A percentile compares a stretch with the other conserved stretches of the same genome.
These are phyloP conservation scores for Butorides virescens DNA, from an alignment of 2,113 vertebrate genomes.

Conservation along the genomic window DNA sequence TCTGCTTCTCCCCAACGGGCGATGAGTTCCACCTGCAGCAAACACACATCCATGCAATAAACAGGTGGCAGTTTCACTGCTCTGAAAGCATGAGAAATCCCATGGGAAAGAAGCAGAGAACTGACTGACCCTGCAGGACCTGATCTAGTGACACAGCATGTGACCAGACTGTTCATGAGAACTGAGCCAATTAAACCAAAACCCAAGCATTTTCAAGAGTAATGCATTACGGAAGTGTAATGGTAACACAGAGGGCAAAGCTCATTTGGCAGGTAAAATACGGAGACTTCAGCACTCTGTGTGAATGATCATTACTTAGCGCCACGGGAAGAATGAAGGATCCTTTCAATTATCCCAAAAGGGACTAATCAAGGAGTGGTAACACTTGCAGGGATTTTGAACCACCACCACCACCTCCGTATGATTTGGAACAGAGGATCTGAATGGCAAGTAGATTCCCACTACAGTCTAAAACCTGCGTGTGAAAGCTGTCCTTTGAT, in stretches of 20 bases:
- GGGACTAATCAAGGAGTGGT: not conserved
- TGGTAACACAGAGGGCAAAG: not conserved
- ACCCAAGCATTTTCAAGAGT: not conserved
- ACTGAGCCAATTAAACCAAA: not conserved
- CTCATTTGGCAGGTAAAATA: not conserved
- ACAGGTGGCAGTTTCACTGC: not conserved
- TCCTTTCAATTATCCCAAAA: not conserved
- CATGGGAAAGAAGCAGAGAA: not conserved
- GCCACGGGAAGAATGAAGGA: not conserved
- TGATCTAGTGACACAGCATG: not conserved
- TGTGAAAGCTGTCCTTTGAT: not conserved
- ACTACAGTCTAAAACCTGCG: not conserved
- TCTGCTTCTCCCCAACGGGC: not conserved
- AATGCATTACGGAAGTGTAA: fast-evolving
- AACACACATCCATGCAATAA: fast-evolving
- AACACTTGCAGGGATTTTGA: not conserved
- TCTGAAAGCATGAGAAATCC: not conserved
- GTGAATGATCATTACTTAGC: not conserved
- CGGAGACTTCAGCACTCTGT: fast-evolving
- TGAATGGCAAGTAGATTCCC: not conserved
- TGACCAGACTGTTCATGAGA: not conserved
- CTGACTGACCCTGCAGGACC: not conserved
- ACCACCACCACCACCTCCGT: not conserved
- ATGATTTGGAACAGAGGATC: not conserved
- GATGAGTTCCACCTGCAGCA: not conserved